Percentiles rank a stretch among this genome's conserved stretches.
Conservation (phyloP, 2,113 vertebrate genomes). For the Takifugu bimaculatus region DNA sequence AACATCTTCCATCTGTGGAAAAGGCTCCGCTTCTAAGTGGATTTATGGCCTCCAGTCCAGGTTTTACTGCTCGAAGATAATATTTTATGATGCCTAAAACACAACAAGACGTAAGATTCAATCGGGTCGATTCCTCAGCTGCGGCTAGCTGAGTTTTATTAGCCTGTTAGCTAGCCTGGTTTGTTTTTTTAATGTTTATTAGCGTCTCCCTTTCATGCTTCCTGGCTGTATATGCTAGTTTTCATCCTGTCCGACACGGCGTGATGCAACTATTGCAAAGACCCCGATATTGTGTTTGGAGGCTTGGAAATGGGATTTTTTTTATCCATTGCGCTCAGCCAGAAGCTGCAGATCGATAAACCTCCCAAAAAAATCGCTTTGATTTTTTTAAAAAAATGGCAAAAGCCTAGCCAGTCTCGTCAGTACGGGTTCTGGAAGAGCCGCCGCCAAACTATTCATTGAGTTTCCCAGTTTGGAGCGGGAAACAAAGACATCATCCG, state of each 20-base stretch:
- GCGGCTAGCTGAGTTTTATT: no score
- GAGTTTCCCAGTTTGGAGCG: constrained; percentile 40
- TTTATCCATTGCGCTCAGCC: no score
- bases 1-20: constrained; percentile 35
- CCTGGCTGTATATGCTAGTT: constrained; percentile 20
- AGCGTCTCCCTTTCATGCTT: constrained; percentile 4
- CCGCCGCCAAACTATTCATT: constrained; percentile 28
- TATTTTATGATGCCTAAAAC: no score
- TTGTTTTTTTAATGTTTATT: no score
- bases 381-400: neutral
- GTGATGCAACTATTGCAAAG: constrained; percentile 47
- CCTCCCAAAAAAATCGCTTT: constrained; percentile 10
- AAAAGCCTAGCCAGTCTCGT: neutral
- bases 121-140: no score
- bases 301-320: neutral
- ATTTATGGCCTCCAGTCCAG: constrained; percentile 5
- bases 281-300: constrained; percentile 13
- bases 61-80: constrained; percentile 13
- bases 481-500: constrained; percentile 31
- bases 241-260: constrained; percentile 12
- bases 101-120: no score
- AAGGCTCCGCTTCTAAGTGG: constrained; percentile 18
- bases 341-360: neutral
- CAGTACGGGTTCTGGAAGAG: neutral
- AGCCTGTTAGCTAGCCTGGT: no score